A percentile compares a stretch with the other conserved stretches of the same genome.
These are phyloP conservation scores for Ctenodactylus gundi DNA, from an alignment of 2,113 vertebrate species.

Conservation along the genomic window DNA sequence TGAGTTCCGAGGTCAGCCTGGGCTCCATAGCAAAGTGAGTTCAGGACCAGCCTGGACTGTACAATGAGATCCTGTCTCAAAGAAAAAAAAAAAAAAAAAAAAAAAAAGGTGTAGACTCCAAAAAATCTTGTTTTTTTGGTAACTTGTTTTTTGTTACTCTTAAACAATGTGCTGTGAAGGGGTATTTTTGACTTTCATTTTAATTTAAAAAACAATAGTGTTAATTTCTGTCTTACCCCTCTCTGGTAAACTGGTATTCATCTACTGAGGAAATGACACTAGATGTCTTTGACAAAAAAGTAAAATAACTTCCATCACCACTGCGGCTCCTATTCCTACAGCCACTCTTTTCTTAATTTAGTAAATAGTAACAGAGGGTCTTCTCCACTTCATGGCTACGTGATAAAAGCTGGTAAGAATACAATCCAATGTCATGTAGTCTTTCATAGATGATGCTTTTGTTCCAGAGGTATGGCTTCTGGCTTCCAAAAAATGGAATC, in stretches of 20 bases:
- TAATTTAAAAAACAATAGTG: background rate
- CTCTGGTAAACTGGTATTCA: background rate
- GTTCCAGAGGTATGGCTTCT: background rate
- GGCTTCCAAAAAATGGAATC: background rate
- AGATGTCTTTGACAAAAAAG: background rate
- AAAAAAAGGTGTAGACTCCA: too few species aligned
- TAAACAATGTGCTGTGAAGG: background rate
- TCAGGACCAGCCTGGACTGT: background rate
- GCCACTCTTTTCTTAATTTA: background rate
- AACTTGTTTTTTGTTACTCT: background rate
- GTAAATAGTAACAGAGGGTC: background rate
- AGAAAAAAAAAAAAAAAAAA: too few species aligned
- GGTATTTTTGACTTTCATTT: constrained; percentile 16
- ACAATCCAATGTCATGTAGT: background rate
- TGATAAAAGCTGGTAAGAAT: background rate
- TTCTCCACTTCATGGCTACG: background rate
- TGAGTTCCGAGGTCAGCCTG: background rate
- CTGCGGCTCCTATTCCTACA: background rate
- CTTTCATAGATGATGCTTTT: background rate
- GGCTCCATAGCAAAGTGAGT: background rate
- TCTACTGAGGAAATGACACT: background rate
- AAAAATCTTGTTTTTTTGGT: too few species aligned
- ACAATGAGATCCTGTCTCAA: background rate
- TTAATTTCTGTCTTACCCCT: background rate
- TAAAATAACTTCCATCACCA: background rate